Evolutionary conservation across 2,797 vertebrate species (phyloP).

Genomic region (Clamator glandarius): DNA sequence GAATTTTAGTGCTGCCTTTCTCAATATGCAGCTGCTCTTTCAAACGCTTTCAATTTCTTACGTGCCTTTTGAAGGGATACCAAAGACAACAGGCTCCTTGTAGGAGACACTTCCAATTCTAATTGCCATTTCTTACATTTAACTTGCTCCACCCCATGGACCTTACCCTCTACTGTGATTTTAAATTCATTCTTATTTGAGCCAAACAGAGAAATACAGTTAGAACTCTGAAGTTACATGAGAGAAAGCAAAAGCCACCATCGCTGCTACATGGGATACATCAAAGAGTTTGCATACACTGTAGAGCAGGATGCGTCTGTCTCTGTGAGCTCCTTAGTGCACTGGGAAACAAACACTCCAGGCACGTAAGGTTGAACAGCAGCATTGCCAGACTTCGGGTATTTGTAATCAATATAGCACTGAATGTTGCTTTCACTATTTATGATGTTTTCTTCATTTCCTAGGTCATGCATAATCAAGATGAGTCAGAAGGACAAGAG

Average conservation of each 20-base stretch:
- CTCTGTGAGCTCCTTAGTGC: neutral
- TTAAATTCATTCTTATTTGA: neutral
- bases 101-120: slow-evolving; percentile 79
- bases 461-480: neutral
- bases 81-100: slow-evolving; percentile 69
- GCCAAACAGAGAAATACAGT: neutral
- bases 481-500: neutral
- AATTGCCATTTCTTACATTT: slow-evolving; percentile 64
- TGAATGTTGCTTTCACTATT: neutral
- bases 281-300: accelerated
- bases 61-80: slow-evolving; percentile 75
- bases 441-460: neutral
- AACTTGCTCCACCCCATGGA: neutral
- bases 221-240: neutral
- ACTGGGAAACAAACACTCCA: neutral
- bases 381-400: neutral
- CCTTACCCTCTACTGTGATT: neutral
- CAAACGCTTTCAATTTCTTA: slow-evolving; percentile 59
- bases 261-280: neutral
- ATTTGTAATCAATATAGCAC: neutral
- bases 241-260: neutral
- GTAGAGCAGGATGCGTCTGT: neutral
- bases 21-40: slow-evolving; percentile 81
- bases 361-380: neutral
- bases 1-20: slow-evolving; percentile 86